Base-by-base conservation (phyloP, 2,113 vertebrate species). In the Hemibagrus wyckioides region DNA sequence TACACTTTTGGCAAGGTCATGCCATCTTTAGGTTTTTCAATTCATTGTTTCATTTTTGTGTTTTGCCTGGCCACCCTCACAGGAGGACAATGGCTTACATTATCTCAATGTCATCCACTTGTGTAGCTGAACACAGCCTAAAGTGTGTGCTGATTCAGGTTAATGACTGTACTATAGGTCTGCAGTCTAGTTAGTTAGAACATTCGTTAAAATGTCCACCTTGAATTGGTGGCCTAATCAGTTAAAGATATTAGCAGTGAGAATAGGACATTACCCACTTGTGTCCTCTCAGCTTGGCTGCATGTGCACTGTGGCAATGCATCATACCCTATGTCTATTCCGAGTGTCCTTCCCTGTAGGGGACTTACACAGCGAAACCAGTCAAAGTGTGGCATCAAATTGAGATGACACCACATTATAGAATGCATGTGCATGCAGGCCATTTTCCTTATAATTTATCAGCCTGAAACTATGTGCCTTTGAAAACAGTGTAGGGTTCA, bases 341-440 rank as follows among this genome's bases (percentile, higher is more conserved):
- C 28, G 54, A 86, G 80, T 91, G 90, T 88, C 86, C 89, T 82
- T 91, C 92, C 89, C 87, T 86, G 50, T 87, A 85, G 91, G 89
- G 92, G 87, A 89, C 76, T 89, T 89, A 82, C 85, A 89, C 87
- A 89, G 88, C 21, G 83, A 85, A 85, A 89, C 77, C 79, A 88
- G 89, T 93, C 89, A 92, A 92, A 92, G 91, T 75, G 86, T 88
- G 52, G 85, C 82, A 87, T 91, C 89, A 90, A 90, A 92, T 93
- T 90, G 86, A 87, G 80, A 69, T 87, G 86, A 83, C 86, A 87
- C 30, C 69, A 83, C 71, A 77, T 63, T 83, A 83, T 56, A 87
- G 69, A 83, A 41, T 33, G 48, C 57, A 63, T 80, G 87, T 89
- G 84, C 85, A 91, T 83, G 87, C 71, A 41, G 41, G 69, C 56